phyloP scores from a whole-genome alignment of 2,888 invertebrate species.

The Aporophyla nigra region DNA sequence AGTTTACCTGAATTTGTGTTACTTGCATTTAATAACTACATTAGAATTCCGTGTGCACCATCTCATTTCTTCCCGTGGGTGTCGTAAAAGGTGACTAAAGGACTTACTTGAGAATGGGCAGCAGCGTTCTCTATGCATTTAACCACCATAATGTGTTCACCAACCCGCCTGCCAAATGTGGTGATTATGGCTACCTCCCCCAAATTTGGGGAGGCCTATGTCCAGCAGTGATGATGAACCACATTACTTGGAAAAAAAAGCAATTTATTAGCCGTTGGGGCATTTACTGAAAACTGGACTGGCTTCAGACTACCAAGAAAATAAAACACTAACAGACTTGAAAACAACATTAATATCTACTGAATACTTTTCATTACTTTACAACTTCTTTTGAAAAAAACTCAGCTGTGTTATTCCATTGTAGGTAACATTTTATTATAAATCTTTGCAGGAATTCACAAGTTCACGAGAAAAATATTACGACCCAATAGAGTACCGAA shows the following conservation, averaged over 20 bases:
- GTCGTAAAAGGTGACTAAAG: no score
- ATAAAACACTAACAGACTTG: background rate
- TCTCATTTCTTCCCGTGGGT: no score
- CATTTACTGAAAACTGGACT: background rate
- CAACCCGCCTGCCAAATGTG: no score
- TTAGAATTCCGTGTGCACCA: no score
- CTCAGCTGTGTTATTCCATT: slow-evolving; percentile 3
- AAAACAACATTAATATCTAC: background rate
- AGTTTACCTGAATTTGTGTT: slow-evolving; percentile 63
- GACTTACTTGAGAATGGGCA: no score
- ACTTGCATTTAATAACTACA: background rate
- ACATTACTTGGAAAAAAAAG: background rate
- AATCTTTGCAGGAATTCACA: slow-evolving; percentile 92
- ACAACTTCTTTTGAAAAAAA: background rate
- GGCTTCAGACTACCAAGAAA: background rate
- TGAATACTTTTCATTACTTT: background rate
- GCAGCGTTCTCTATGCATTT: no score
- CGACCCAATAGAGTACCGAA: slow-evolving; percentile 98
- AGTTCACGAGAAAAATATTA: slow-evolving; percentile 97
- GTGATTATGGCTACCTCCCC: no score
- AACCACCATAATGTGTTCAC: no score
- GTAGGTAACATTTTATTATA: background rate
- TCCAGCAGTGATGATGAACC: background rate
- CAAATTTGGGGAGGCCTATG: no score
- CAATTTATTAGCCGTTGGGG: background rate